Evolutionary conservation across 2,797 vertebrate genomes (phyloP).

Genomic region (Rhinatrema bivittatum): DNA sequence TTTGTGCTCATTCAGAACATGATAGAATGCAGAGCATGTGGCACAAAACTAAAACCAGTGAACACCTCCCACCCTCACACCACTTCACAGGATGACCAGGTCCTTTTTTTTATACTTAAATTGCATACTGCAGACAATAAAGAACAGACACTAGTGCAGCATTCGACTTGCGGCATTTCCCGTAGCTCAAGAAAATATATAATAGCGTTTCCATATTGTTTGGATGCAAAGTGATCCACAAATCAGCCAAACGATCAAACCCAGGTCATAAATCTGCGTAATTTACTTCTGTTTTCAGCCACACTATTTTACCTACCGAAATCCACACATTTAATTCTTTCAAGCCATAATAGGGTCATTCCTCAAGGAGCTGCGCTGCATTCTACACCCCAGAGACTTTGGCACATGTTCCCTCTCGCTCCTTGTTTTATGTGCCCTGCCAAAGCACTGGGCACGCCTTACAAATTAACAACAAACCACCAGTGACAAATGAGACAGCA

Average conservation of each 20-base stretch:
- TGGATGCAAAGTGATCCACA: no score
- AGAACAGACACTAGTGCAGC: no score
- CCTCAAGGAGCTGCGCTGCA: conserved; percentile 13
- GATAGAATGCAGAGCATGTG: no score
- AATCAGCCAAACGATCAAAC: conserved; percentile 1
- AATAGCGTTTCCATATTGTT: no score
- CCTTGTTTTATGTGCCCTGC: conserved; percentile 32
- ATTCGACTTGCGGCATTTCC: no score
- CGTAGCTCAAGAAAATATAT: no score
- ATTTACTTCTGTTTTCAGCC: conserved; percentile 1
- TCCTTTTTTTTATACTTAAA: no score
- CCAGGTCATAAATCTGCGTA: not conserved
- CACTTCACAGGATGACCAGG: no score
- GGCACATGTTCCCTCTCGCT: conserved; percentile 8
- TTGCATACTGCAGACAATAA: no score
- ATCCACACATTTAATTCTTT: conserved; percentile 10
- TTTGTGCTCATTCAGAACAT: no score
- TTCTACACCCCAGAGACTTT: conserved; percentile 6
- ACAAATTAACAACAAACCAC: conserved; percentile 25
- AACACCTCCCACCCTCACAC: no score
- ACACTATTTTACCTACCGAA: conserved; percentile 1
- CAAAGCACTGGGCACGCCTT: conserved; percentile 22
- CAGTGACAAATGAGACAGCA: conserved; percentile 21
- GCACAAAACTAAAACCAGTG: no score
- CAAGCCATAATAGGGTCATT: conserved; percentile 20